Base-by-base conservation (phyloP, 1,140 invertebrate species). In the Lepidurus couesii region DNA sequence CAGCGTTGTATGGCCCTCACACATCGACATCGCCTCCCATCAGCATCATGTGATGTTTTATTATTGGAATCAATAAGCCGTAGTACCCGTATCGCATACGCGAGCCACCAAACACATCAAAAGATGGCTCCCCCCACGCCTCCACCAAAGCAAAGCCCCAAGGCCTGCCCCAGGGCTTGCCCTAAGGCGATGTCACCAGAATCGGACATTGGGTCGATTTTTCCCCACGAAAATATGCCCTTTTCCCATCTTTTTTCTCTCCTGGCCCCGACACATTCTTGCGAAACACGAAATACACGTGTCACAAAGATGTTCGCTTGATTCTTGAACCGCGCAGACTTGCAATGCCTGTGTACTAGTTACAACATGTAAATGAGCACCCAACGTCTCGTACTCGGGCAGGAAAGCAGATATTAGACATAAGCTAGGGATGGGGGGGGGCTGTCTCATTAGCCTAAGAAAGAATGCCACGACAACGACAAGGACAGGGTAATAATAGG, bases 51-150 rank as follows among this genome's bases (percentile, higher is more conserved):
- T 65, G 53, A 65, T 65, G 53, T 65, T 65, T 9, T 65, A 65
- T 65, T 65, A 65, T 65, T 65, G 53, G 53, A 65, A 65, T 65
- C 53, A 65, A 65, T 65, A 65, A 65, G 53, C 53, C 53, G n/a
- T 65, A 21, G 45, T 47, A 16, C 10, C 45, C 45, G 45, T 47
- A 47, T 47, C 45, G 45, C 45, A 47, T 47, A 47, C 16, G 16
- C 10, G 45, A 10, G 45, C 45, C 16, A 47, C 45, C 45, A 11
- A 9, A 16, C 13, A 11, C 53, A 65, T n/a, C 13, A 16, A 65
- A 65, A 65, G 21, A 47, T 1, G 3, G 5, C 45, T 47, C 7
- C 45, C 34, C 34, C 34, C 34, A 1, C 26, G 26, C 26, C 26
- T 26, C 26, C 26, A 4, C 34, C 34, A 34, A 34, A 34, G 2